Percentiles rank a stretch among this genome's conserved stretches.
phyloP scores from a whole-genome alignment of 2,888 invertebrate genomes.

The Arrhopalites spinosus region DNA sequence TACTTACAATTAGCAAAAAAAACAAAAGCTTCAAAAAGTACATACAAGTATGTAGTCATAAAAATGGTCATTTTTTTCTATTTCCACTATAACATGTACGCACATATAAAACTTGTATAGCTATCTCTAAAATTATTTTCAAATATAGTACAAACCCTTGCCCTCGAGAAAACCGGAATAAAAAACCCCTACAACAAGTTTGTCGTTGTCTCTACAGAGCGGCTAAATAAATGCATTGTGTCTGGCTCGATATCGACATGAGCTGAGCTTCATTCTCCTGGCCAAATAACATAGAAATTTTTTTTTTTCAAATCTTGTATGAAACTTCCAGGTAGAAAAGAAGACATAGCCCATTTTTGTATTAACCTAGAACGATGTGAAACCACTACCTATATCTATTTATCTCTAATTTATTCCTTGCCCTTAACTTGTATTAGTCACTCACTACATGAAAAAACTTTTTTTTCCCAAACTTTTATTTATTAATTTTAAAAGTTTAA shows the following conservation, averaged over 20 bases:
- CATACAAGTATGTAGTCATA: not conserved
- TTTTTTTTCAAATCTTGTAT: not conserved
- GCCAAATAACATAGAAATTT: not conserved
- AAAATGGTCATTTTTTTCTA: not conserved
- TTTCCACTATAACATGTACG: not conserved
- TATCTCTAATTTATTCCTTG: no score
- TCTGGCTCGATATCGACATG: constrained; percentile 38
- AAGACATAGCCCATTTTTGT: not conserved
- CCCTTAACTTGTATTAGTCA: no score
- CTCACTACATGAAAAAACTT: no score
- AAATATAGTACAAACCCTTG: constrained; percentile 40
- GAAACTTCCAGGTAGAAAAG: not conserved
- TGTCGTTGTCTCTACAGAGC: constrained; percentile 36
- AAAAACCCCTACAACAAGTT: constrained; percentile 28
- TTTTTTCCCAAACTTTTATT: no score
- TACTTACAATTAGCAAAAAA: constrained; percentile 13
- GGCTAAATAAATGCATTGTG: constrained; percentile 47
- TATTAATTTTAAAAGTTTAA: no score
- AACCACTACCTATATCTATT: not conserved
- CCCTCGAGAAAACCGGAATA: constrained; percentile 40
- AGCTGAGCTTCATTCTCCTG: not conserved
- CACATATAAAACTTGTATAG: not conserved
- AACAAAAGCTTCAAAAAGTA: constrained; percentile 27
- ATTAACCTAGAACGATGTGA: not conserved
- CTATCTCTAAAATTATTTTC: not conserved